These are phyloP conservation scores for Epistrophe eligans DNA, from an alignment of 2,888 invertebrate species.

Conservation along the genomic window DNA sequence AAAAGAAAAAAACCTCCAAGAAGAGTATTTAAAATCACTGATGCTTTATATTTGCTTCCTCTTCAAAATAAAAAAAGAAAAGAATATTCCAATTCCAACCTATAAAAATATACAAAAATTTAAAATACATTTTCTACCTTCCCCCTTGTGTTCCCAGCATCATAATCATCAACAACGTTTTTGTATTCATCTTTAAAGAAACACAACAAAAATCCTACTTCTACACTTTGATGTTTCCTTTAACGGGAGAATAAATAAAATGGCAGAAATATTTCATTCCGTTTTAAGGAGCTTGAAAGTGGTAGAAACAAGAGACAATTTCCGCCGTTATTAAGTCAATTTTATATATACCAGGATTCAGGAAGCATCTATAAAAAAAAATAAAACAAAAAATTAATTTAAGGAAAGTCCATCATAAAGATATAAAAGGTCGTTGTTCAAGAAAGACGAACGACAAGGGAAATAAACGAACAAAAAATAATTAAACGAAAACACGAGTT, in stretches of 20 bases:
- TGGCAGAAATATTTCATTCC: constrained; percentile 35
- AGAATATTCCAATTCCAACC: constrained; percentile 10
- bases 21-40: constrained; percentile 37
- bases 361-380: not conserved
- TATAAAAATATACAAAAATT: constrained; percentile 3
- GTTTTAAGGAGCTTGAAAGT: constrained; percentile 26
- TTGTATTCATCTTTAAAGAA: constrained; percentile 16
- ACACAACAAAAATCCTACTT: constrained; percentile 10
- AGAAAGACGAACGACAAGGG: not conserved
- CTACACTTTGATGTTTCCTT: constrained; percentile 20
- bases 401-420: constrained; percentile 14
- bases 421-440: constrained; percentile 6
- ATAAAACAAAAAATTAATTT: constrained; percentile 10
- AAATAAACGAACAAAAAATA: not conserved
- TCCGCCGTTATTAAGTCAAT: constrained; percentile 37
- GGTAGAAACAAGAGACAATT: constrained; percentile 38
- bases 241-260: constrained; percentile 27
- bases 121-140: constrained; percentile 16
- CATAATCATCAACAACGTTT: constrained; percentile 27
- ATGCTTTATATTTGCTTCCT: constrained; percentile 31
- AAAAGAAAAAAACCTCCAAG: not conserved
- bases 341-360: constrained; percentile 8
- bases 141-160: constrained; percentile 18
- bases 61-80: constrained; percentile 6
- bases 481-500: not conserved